A percentile compares a stretch with the other conserved stretches of the same genome.
Conservation (phyloP, 2,888 invertebrate genomes). For the Lasioglossum vierecki region DNA sequence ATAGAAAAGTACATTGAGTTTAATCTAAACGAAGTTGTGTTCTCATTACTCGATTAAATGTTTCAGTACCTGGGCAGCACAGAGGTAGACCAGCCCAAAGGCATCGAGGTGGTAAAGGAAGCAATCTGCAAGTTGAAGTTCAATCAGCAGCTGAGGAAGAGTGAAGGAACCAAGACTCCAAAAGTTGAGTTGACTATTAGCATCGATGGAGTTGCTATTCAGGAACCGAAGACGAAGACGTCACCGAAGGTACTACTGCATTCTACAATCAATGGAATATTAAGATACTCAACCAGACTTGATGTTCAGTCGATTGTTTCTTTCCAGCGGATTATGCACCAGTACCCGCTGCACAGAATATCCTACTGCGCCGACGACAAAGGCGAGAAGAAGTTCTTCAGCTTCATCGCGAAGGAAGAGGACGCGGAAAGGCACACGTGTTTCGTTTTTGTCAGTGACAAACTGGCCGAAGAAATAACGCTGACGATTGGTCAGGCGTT, state of each 20-base stretch:
- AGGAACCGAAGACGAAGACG: constrained; percentile 86
- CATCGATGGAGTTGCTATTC: constrained; percentile 97
- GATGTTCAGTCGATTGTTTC: constrained; percentile 23
- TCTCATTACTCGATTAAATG: neutral
- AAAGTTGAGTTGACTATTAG: constrained; percentile 98
- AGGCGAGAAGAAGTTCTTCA: constrained; percentile 98
- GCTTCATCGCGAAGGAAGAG: constrained; percentile 94
- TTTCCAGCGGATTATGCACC: constrained; percentile 91
- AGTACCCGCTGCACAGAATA: constrained; percentile 98
- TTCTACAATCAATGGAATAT: neutral
- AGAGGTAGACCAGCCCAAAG: constrained; percentile 98
- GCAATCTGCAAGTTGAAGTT: constrained; percentile 98
- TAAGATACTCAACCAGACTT: neutral
- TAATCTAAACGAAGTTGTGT: neutral
- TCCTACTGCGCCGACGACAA: constrained; percentile 99
- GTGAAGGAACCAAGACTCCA: constrained; percentile 95
- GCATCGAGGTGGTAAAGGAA: constrained; percentile 98
- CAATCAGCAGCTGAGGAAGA: constrained; percentile 95
- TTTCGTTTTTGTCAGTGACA: constrained; percentile 98
- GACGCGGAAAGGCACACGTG: constrained; percentile 94
- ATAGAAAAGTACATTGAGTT: neutral
- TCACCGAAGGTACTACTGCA: constrained; percentile 77
- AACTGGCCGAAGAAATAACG: constrained; percentile 98
- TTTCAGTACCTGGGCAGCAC: constrained; percentile 95
- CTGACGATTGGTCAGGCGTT: constrained; percentile 99